Evolutionary conservation across 1,140 invertebrate species (phyloP).

Genomic region (Panagrolaimus sp.): DNA sequence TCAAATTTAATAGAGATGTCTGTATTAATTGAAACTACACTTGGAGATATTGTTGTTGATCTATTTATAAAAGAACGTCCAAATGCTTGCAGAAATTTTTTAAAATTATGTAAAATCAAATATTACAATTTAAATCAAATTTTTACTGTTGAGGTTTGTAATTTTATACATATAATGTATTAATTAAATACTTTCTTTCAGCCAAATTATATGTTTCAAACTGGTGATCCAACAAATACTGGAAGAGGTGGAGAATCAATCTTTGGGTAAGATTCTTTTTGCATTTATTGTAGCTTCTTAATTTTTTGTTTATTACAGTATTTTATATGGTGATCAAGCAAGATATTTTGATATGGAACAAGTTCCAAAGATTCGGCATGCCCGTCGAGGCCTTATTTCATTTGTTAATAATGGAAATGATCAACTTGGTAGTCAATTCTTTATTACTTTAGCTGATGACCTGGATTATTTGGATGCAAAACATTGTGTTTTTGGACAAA

Average conservation of each 20-base stretch:
- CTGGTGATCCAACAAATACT: slow-evolving; percentile 86
- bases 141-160: slow-evolving; percentile 72
- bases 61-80: slow-evolving; percentile 80
- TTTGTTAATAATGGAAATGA: slow-evolving; percentile 89
- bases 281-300: not conserved
- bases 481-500: slow-evolving; percentile 95
- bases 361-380: slow-evolving; percentile 83
- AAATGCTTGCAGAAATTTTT: slow-evolving; percentile 80
- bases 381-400: slow-evolving; percentile 76
- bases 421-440: slow-evolving; percentile 89
- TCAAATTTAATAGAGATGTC: slow-evolving; percentile 67
- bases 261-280: slow-evolving; percentile 56
- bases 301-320: slow-evolving; percentile 27
- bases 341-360: slow-evolving; percentile 85
- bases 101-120: slow-evolving; percentile 96
- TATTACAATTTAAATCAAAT: slow-evolving; percentile 96
- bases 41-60: slow-evolving; percentile 92
- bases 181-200: too few species aligned
- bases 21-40: slow-evolving; percentile 88
- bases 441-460: slow-evolving; percentile 81
- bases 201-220: slow-evolving; percentile 90
- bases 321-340: slow-evolving; percentile 70
- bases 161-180: slow-evolving; percentile 20
- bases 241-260: slow-evolving; percentile 82
- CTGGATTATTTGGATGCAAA: slow-evolving; percentile 82